Percentiles rank a stretch among this genome's conserved stretches.
These are phyloP conservation scores for Fistularia commersonii DNA, from an alignment of 2,797 vertebrate genomes.

Conservation along the genomic window DNA sequence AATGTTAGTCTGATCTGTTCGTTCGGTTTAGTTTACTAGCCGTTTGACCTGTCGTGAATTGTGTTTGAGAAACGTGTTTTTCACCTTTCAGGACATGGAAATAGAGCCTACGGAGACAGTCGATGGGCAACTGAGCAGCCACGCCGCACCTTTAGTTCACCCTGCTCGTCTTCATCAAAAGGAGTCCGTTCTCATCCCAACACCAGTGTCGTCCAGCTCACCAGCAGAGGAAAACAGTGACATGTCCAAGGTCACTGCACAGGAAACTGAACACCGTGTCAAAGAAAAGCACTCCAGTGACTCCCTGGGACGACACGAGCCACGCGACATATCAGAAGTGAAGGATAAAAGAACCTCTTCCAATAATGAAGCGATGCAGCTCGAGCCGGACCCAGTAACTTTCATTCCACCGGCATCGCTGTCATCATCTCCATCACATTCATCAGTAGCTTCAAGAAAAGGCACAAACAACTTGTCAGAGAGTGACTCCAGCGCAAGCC, in stretches of 20 bases:
- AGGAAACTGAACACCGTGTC: constrained; percentile 13
- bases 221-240: constrained; percentile 10
- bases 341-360: constrained; percentile 3
- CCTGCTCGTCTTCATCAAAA: constrained; percentile 3
- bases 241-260: neutral
- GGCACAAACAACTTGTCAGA: constrained; percentile 1
- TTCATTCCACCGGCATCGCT: neutral
- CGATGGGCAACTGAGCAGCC: constrained; percentile 35
- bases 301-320: neutral
- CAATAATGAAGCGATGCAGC: constrained; percentile 6
- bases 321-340: constrained; percentile 1
- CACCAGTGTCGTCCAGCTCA: constrained; percentile 8
- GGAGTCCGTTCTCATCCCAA: neutral
- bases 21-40: no score
- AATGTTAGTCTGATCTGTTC: no score
- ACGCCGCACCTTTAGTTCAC: neutral
- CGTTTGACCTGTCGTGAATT: no score
- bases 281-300: constrained; percentile 13
- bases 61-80: no score
- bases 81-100: constrained; percentile 65
- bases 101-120: constrained; percentile 64
- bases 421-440: neutral
- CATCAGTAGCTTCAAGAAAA: neutral
- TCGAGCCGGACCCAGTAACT: constrained; percentile 15
- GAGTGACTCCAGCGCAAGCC: constrained; percentile 3